Conservation (phyloP, 2,888 invertebrate species). For the Campaea margaritaria region DNA sequence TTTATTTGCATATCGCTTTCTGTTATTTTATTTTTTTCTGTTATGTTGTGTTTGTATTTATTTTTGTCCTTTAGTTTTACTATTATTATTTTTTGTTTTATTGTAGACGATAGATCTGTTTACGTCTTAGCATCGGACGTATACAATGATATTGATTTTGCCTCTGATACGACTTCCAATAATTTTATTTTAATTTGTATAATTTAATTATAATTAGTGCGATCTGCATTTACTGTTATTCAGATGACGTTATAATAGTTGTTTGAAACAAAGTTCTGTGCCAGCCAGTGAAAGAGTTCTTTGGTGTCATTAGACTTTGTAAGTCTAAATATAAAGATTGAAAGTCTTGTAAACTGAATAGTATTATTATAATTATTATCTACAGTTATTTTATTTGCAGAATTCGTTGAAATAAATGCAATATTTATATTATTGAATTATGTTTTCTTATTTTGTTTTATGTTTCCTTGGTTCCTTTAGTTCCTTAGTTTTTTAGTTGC, state of each 20-base stretch:
- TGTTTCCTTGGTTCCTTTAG: conserved; percentile 77
- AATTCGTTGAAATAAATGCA: conserved; percentile 86
- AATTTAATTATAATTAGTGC: conserved; percentile 81
- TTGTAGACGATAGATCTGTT: conserved; percentile 64
- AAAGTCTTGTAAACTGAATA: conserved; percentile 82
- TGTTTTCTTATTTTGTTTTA: conserved; percentile 74
- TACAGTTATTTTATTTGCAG: conserved; percentile 84
- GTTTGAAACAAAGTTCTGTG: conserved; percentile 77
- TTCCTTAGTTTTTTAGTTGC: conserved; percentile 61
- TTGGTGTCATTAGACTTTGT: conserved; percentile 60
- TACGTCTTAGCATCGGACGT: conserved; percentile 60
- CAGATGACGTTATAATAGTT: conserved; percentile 75
- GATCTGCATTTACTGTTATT: conserved; percentile 83
- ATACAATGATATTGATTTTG: conserved; percentile 70
- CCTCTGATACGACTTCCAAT: conserved; percentile 82
- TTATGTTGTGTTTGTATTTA: conserved; percentile 84
- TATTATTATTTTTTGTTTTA: conserved; percentile 70
- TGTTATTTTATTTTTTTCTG: conserved; percentile 65
- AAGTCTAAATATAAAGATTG: conserved; percentile 66
- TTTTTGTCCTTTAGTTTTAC: conserved; percentile 81
- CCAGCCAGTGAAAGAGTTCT: conserved; percentile 77
- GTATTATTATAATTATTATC: conserved; percentile 84
- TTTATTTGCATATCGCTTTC: conserved; percentile 81
- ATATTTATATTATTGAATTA: conserved; percentile 86
- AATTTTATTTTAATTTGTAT: conserved; percentile 81